A percentile compares a stretch with the other conserved stretches of the same genome.
These are phyloP conservation scores for Pteria penguin DNA, from an alignment of 2,888 invertebrate species.

Conservation along the genomic window DNA sequence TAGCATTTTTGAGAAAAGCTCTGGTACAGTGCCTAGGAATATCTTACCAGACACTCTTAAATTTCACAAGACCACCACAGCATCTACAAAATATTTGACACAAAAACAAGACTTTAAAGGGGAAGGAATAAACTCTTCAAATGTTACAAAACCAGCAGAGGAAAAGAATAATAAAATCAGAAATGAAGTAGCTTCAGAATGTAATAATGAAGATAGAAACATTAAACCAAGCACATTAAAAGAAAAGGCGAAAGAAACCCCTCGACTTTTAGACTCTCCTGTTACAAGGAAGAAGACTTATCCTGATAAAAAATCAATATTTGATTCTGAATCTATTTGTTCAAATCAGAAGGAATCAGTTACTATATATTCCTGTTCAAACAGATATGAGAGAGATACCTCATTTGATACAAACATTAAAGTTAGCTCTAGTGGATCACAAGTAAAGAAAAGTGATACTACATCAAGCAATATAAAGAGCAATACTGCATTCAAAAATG, in stretches of 20 bases:
- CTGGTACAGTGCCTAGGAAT: slow-evolving; percentile 30
- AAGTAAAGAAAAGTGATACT: background rate
- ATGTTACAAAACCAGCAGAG: background rate
- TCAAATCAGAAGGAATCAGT: slow-evolving; percentile 1
- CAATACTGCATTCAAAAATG: background rate
- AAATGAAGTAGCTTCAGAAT: background rate
- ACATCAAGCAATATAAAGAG: background rate
- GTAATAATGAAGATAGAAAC: background rate
- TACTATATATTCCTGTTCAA: background rate
- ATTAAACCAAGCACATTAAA: slow-evolving; percentile 19
- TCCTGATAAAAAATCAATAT: slow-evolving; percentile 38
- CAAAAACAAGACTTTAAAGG: slow-evolving; percentile 1
- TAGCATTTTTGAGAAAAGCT: slow-evolving; percentile 56
- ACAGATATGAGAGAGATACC: slow-evolving; percentile 3
- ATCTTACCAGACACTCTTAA: slow-evolving; percentile 32
- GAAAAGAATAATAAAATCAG: background rate
- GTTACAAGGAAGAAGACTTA: slow-evolving; percentile 32
- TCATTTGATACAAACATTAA: background rate
- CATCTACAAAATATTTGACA: background rate
- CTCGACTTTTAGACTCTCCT: slow-evolving; percentile 37
- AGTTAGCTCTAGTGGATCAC: background rate
- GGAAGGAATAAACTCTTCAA: background rate
- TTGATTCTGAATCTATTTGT: slow-evolving; percentile 37
- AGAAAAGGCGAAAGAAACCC: slow-evolving; percentile 23
- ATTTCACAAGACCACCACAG: slow-evolving; percentile 1